Conservation (phyloP, 2,888 invertebrate species). For the Steinernema hermaphroditum region DNA sequence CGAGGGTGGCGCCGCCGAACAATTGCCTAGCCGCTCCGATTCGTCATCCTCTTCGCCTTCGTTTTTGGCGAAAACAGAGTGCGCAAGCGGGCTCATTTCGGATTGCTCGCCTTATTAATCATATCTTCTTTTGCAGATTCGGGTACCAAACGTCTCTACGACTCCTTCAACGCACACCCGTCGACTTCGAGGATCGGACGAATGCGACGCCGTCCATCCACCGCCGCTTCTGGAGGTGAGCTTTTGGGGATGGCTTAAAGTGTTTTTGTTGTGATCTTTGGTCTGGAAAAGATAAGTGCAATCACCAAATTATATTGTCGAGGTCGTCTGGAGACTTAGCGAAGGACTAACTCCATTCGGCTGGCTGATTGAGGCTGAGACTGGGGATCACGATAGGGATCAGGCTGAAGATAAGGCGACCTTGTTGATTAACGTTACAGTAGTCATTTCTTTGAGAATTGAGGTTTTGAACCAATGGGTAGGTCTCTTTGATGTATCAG, state of each 20-base stretch:
- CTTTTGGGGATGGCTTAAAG: background rate
- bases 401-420: no score
- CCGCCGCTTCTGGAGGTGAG: constrained; percentile 29
- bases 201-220: constrained; percentile 41
- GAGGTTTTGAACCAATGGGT: no score
- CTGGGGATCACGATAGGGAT: no score
- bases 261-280: no score
- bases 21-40: background rate
- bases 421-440: no score
- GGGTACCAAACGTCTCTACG: constrained; percentile 23
- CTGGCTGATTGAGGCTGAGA: no score
- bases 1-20: constrained; percentile 24
- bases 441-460: no score
- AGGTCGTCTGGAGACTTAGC: no score
- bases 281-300: no score
- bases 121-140: background rate
- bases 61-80: background rate
- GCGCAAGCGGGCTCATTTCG: constrained; percentile 2
- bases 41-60: constrained; percentile 9
- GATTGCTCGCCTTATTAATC: constrained; percentile 12
- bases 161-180: constrained; percentile 19
- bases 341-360: no score
- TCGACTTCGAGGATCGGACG: constrained; percentile 32
- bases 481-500: no score
- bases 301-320: no score